Evolutionary conservation across 2,888 invertebrate species (phyloP), one percentile per base, ranked within the genome.

Genomic region (Coenonympha arcania): DNA sequence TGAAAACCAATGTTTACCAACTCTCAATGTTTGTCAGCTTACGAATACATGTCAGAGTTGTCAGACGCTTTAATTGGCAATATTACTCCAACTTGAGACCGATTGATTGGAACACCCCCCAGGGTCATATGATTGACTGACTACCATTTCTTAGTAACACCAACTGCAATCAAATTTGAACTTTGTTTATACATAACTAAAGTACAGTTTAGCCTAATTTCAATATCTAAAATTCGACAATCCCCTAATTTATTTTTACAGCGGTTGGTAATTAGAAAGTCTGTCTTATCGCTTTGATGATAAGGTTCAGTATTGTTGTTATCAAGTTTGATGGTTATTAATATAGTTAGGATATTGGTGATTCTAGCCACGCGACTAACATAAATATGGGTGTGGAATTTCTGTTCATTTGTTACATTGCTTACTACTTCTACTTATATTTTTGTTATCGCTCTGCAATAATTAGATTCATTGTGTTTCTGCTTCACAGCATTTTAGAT

Each of bases 301-400:
- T 49, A 48, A 42, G 33, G 33, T 47, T 24, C 37, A 50, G 24
- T 22, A 36, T 56, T 11, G 26, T 1, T 15, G n/a, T 50, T 6
- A 39, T n/a, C n/a, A 16, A 39, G 8, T 15, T 3, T 11, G 28
- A 6, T 11, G 16, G 19, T 11, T 22, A 37, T 37, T 37, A 39
- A 22, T 39, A 34, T n/a, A 19, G 31, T 39, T 18, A 34, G 68
- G 67, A 62, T 63, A 63, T 65, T 63, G 58, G 61, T 63, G 64
- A 65, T 69, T 67, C 62, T 57, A 42, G 66, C 55, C 68, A 69
- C 67, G 69, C 62, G 69, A 57, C 67, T 43, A 46, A 60, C 50
- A 40, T 56, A 50, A 54, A 56, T 51, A 58, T 50, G 52, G 52
- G 56, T 57, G 61, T 56, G 49, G 55, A 58, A 53, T 43, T 41